Conservation (phyloP, 2,797 vertebrate species). For the Paratrypauchen microcephalus region DNA sequence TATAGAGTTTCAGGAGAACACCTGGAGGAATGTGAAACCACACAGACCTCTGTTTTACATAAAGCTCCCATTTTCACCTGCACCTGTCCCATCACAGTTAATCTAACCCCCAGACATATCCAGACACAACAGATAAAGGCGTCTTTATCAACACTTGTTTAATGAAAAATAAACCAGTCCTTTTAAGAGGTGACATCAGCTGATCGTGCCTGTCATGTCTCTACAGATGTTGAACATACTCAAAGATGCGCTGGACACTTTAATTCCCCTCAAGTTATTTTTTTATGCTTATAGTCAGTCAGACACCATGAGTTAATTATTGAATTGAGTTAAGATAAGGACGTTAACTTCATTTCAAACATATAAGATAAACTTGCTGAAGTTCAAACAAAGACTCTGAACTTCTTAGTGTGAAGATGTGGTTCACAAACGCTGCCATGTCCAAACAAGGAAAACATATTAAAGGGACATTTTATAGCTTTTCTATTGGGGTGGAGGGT, state of each 20-base stretch:
- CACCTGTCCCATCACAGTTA: constrained; percentile 1
- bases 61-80: constrained; percentile 3
- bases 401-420: background rate
- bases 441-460: no score
- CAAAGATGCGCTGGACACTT: background rate
- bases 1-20: constrained; percentile 17
- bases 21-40: constrained; percentile 16
- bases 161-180: background rate
- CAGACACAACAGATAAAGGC: constrained; percentile 4
- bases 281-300: background rate
- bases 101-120: background rate
- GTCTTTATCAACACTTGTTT: constrained; percentile 10
- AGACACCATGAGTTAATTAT: background rate
- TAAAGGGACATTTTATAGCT: no score
- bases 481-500: no score
- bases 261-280: background rate
- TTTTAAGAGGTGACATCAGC: background rate
- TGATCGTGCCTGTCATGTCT: background rate
- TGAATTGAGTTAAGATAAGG: background rate
- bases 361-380: background rate
- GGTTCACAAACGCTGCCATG: no score
- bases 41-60: constrained; percentile 4
- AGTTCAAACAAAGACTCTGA: background rate
- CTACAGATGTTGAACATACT: background rate
- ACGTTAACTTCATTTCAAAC: background rate